Percentiles rank a stretch among this genome's conserved stretches.
Evolutionary conservation across 2,113 vertebrate species (phyloP).

Genomic region (Gopherus evgoodei): DNA sequence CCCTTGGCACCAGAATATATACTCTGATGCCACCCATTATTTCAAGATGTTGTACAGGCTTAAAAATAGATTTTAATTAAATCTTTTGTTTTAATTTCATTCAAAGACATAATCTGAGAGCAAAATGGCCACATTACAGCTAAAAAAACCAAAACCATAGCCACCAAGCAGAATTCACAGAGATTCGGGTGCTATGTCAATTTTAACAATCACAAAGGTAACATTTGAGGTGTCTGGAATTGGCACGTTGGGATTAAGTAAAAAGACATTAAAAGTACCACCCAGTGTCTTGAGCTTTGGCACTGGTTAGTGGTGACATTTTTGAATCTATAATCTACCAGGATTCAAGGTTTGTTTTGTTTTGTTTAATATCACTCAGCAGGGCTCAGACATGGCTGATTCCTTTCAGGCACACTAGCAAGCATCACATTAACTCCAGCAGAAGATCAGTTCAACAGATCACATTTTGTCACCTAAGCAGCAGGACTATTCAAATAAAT

Average conservation of each 20-base stretch:
- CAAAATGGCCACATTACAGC: neutral
- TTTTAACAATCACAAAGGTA: neutral
- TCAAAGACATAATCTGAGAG: slow-evolving; percentile 41
- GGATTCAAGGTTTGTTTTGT: neutral
- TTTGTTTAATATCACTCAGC: neutral
- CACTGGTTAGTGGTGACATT: neutral
- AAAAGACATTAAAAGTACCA: neutral
- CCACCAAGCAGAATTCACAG: neutral
- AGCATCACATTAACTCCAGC: slow-evolving; percentile 13
- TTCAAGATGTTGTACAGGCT: slow-evolving; percentile 5
- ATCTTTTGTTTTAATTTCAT: slow-evolving; percentile 18
- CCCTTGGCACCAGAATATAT: neutral
- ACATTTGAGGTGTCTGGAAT: neutral
- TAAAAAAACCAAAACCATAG: neutral
- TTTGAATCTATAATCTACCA: neutral
- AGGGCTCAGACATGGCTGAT: neutral
- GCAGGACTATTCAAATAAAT: neutral
- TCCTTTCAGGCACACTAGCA: neutral
- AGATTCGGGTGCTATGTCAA: neutral
- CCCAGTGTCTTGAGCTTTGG: neutral
- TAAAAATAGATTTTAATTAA: slow-evolving; percentile 51
- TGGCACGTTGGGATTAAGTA: neutral
- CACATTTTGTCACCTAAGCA: neutral
- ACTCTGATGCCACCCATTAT: slow-evolving; percentile 2
- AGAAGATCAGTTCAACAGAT: neutral